These are phyloP conservation scores for Sminthurinus aureus DNA, from an alignment of 2,888 invertebrate genomes.

Conservation along the genomic window DNA sequence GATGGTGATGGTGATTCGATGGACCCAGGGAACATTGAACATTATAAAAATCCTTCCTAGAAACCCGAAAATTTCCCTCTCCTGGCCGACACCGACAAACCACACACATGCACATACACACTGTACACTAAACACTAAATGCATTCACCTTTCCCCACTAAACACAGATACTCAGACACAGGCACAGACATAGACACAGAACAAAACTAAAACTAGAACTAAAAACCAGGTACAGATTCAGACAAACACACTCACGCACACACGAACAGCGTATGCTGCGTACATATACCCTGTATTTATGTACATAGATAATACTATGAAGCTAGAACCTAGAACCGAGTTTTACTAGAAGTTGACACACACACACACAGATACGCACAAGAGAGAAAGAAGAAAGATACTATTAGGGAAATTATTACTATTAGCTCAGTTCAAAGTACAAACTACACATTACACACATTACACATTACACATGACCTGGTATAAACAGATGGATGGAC, in stretches of 20 bases:
- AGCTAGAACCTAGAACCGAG: neutral
- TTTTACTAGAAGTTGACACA: neutral
- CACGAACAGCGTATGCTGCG: neutral
- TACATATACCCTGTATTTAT: too few relatives aligned
- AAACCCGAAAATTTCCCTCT: conserved; percentile 48
- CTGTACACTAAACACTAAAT: neutral
- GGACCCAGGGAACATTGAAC: neutral
- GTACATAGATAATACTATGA: too few relatives aligned
- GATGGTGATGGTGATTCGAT: too few relatives aligned
- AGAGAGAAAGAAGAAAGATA: neutral
- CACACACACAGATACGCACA: neutral
- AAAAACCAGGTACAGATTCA: neutral
- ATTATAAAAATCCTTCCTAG: conserved; percentile 37
- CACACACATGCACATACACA: conserved; percentile 44
- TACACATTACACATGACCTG: neutral
- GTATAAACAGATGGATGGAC: conserved; percentile 18
- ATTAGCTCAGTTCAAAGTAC: neutral
- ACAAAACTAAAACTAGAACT: too few relatives aligned
- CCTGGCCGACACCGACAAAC: conserved; percentile 43
- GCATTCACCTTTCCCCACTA: conserved; percentile 2
- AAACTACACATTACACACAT: neutral
- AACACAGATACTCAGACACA: neutral
- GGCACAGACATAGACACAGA: neutral
- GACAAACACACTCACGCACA: conserved; percentile 1
- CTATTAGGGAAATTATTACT: conserved; percentile 1